Evolutionary conservation across 2,113 vertebrate species (phyloP).

Genomic region (Scomber scombrus): DNA sequence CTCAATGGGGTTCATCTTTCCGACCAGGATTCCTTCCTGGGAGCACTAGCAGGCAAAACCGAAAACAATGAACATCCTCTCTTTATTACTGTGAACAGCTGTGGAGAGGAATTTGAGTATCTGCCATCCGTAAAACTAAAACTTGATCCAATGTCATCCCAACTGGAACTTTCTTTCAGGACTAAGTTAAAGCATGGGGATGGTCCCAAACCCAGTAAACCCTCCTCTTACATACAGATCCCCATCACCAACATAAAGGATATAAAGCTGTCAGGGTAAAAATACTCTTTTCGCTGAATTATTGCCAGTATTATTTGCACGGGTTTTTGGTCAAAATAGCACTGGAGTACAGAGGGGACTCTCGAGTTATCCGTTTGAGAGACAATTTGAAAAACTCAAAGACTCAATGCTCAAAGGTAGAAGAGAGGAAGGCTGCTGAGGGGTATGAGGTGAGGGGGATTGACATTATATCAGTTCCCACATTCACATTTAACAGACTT

Average conservation of each 20-base stretch:
- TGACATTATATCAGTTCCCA: constrained; percentile 73
- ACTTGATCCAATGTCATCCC: constrained; percentile 58
- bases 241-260: constrained; percentile 71
- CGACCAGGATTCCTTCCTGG: constrained; percentile 63
- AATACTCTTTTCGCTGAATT: constrained; percentile 79
- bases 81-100: constrained; percentile 47
- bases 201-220: constrained; percentile 75
- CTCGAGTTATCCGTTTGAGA: constrained; percentile 48
- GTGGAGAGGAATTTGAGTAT: constrained; percentile 54
- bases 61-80: constrained; percentile 57
- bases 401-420: constrained; percentile 44
- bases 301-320: constrained; percentile 82
- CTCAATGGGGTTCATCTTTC: constrained; percentile 83
- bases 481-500: constrained; percentile 81
- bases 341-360: constrained; percentile 65
- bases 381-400: constrained; percentile 56
- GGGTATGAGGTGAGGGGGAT: constrained; percentile 59
- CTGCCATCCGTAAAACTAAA: constrained; percentile 60
- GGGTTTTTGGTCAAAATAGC: constrained; percentile 81
- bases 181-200: constrained; percentile 81
- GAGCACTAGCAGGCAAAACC: constrained; percentile 70
- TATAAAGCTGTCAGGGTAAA: constrained; percentile 82
- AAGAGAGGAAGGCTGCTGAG: constrained; percentile 60
- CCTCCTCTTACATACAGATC: constrained; percentile 68
- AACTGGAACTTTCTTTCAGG: constrained; percentile 53